A percentile compares a stretch with the other conserved stretches of the same genome.
phyloP scores from a whole-genome alignment of 1,140 invertebrate species.

The Anoplophora glabripennis region DNA sequence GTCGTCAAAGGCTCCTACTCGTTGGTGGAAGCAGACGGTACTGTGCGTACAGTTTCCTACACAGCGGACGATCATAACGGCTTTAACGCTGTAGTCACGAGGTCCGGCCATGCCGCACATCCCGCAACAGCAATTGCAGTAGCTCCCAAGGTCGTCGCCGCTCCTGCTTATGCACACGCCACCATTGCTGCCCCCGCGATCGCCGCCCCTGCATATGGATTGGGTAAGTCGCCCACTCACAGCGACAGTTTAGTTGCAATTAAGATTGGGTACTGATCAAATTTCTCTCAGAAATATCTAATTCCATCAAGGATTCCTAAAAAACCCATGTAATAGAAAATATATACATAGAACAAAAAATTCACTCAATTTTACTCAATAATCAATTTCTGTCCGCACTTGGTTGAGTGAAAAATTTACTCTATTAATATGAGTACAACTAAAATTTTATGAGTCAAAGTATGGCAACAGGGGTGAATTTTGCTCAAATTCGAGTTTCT shows the following conservation, averaged over 20 bases:
- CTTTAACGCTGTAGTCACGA: constrained; percentile 23
- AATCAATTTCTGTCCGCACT: too few species aligned
- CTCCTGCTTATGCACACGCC: neutral
- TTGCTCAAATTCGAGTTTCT: too few species aligned
- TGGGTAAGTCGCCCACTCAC: neutral
- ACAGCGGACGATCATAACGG: constrained; percentile 23
- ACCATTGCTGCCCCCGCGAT: neutral
- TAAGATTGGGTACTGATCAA: too few species aligned
- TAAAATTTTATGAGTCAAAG: too few species aligned
- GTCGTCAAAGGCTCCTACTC: constrained; percentile 16
- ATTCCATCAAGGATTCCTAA: too few species aligned
- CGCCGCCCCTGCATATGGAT: neutral
- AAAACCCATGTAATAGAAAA: too few species aligned
- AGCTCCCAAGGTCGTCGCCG: constrained; percentile 10
- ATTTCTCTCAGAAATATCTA: too few species aligned
- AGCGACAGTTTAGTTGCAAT: neutral
- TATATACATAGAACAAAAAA: too few species aligned
- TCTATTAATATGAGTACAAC: too few species aligned
- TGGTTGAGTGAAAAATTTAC: too few species aligned
- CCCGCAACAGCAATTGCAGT: constrained; percentile 9
- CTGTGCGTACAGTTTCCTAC: constrained; percentile 13
- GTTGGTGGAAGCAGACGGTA: constrained; percentile 17
- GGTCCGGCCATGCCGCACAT: constrained; percentile 21
- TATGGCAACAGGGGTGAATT: too few species aligned
- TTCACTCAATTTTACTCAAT: too few species aligned